These are phyloP conservation scores for Trachelus troglodyta DNA, from an alignment of 2,888 invertebrate species.

Conservation along the genomic window DNA sequence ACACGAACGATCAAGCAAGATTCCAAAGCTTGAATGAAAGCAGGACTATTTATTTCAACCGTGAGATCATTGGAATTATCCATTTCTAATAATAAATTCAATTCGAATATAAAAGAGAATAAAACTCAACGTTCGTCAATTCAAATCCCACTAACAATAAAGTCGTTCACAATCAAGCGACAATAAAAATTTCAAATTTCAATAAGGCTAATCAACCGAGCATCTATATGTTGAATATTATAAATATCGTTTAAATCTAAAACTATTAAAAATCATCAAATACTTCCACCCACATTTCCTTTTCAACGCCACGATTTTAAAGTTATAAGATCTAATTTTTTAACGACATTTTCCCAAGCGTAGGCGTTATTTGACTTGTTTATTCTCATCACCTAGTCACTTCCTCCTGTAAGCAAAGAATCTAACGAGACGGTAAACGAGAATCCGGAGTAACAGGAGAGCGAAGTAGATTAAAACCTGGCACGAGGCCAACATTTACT, in stretches of 20 bases:
- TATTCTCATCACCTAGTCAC: background rate
- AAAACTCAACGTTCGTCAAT: background rate
- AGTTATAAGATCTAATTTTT: background rate
- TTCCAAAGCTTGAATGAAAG: background rate
- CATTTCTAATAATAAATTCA: background rate
- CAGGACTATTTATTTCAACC: background rate
- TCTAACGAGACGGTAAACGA: background rate
- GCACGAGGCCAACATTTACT: slow-evolving; percentile 15
- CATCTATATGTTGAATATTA: background rate
- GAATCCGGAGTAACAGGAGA: background rate
- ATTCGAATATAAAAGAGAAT: background rate
- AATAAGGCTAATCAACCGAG: background rate
- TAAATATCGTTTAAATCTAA: background rate
- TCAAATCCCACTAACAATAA: too few relatives aligned
- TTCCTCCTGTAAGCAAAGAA: background rate
- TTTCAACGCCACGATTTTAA: background rate
- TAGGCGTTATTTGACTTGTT: background rate
- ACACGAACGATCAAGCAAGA: background rate
- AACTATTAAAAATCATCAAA: background rate
- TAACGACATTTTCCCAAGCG: background rate
- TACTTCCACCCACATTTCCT: background rate
- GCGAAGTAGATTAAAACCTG: background rate
- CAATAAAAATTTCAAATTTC: background rate
- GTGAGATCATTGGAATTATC: background rate
- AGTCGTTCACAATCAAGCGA: background rate